Percentiles rank a stretch among this genome's conserved stretches.
phyloP scores from a whole-genome alignment of 23 tunicate genomes.

The Styela plicata region DNA sequence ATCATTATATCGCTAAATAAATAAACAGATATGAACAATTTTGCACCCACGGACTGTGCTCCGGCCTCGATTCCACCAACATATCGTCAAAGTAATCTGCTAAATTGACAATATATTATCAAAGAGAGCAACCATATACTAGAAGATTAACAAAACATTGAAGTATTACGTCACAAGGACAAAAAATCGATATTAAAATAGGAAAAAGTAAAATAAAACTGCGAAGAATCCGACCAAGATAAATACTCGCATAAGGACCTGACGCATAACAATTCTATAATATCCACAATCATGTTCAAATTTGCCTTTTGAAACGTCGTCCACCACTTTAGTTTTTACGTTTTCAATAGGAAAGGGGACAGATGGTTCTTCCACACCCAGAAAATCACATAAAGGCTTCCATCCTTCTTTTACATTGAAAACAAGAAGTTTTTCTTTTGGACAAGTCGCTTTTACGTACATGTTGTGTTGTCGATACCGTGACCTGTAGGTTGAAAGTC shows the following conservation, averaged over 20 bases:
- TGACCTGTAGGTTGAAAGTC: not conserved
- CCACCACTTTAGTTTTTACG: slow-evolving; percentile 22
- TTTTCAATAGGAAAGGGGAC: slow-evolving; percentile 23
- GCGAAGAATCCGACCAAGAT: not conserved
- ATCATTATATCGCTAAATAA: no score
- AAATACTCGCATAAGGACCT: not conserved
- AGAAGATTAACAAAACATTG: no score
- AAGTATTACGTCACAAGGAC: no score
- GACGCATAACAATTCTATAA: not conserved
- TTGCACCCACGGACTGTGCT: no score
- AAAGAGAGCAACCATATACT: no score
- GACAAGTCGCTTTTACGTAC: slow-evolving; percentile 24
- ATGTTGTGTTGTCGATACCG: slow-evolving; percentile 34
- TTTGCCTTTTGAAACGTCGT: slow-evolving; percentile 13
- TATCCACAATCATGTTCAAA: slow-evolving; percentile 23
- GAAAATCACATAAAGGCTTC: slow-evolving; percentile 20
- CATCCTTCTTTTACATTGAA: slow-evolving; percentile 28
- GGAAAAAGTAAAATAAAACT: not conserved
- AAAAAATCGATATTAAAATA: no score
- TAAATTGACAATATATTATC: no score
- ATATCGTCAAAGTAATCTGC: no score
- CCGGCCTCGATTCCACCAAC: no score
- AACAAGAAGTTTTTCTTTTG: slow-evolving; percentile 8
- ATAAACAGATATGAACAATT: no score
- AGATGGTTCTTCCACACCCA: slow-evolving; percentile 5